Percentiles rank a stretch among this genome's conserved stretches.
Conservation (phyloP, 2,113 vertebrate species). For the Vicugna pacos region DNA sequence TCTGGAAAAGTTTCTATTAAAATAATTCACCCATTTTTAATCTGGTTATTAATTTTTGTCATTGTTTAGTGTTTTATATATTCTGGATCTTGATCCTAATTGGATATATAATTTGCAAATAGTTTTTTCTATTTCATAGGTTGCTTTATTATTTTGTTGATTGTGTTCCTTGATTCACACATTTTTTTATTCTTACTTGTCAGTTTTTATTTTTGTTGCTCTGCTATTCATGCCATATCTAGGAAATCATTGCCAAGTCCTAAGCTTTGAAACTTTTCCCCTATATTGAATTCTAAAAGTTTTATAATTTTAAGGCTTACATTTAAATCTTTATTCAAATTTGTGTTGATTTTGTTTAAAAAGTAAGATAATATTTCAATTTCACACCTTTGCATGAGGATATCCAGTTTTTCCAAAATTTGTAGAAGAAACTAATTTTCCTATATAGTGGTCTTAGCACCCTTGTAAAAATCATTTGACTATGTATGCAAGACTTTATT, state of each 20-base stretch:
- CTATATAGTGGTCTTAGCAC: not conserved
- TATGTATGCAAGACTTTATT: not conserved
- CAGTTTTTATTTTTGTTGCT: not conserved
- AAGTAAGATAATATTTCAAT: not conserved
- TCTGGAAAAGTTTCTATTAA: no score
- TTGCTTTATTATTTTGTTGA: not conserved
- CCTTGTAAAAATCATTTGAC: not conserved
- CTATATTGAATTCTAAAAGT: not conserved
- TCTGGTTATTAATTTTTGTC: not conserved
- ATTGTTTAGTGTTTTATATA: not conserved
- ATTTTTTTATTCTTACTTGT: not conserved
- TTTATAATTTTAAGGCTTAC: not conserved
- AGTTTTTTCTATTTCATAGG: not conserved
- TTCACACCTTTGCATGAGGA: not conserved
- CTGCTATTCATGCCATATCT: not conserved
- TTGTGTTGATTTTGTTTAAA: not conserved
- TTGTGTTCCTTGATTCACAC: not conserved
- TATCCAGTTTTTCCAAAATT: not conserved
- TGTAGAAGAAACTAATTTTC: not conserved
- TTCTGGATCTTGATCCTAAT: not conserved
- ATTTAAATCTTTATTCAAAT: not conserved
- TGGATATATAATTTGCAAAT: not conserved
- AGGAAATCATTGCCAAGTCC: not conserved
- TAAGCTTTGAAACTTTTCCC: not conserved
- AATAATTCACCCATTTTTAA: not conserved